Evolutionary conservation across 1,140 invertebrate species (phyloP).

Genomic region (Hycleus cichorii): DNA sequence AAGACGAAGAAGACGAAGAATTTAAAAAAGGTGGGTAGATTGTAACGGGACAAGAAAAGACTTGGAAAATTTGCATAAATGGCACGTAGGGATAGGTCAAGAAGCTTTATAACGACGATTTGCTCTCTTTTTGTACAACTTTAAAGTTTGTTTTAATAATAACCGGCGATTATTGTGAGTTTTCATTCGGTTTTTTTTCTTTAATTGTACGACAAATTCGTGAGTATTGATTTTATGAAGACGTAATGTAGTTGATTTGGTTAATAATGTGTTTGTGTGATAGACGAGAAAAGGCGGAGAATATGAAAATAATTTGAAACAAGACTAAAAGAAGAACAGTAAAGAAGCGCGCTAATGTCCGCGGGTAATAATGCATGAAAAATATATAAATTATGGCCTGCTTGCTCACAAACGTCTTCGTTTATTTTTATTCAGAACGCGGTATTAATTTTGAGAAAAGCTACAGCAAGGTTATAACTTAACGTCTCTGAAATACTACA

Average conservation of each 20-base stretch:
- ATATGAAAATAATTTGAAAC: constrained; percentile 14
- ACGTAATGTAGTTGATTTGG: background rate
- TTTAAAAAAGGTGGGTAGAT: no score
- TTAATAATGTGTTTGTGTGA: constrained; percentile 7
- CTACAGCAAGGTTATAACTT: constrained; percentile 16
- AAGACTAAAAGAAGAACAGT: constrained; percentile 19
- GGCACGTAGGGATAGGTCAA: constrained; percentile 2
- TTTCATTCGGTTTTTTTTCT: no score
- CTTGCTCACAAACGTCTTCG: constrained; percentile 19
- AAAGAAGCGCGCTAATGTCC: constrained; percentile 22
- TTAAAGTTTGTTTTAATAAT: no score
- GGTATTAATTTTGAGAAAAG: constrained; percentile 18
- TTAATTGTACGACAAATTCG: no score
- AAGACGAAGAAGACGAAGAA: background rate
- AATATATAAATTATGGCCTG: constrained; percentile 26
- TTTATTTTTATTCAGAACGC: constrained; percentile 19
- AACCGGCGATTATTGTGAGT: no score
- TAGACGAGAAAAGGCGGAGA: constrained; percentile 6
- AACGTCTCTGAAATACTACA: constrained; percentile 16
- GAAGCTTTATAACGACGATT: no score
- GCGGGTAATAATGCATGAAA: constrained; percentile 27
- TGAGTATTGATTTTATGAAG: no score
- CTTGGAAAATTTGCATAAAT: constrained; percentile 1
- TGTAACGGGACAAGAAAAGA: no score
- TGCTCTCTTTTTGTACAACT: no score